Evolutionary conservation across 2,888 invertebrate genomes (phyloP).

Genomic region (Tortricodes alternella): DNA sequence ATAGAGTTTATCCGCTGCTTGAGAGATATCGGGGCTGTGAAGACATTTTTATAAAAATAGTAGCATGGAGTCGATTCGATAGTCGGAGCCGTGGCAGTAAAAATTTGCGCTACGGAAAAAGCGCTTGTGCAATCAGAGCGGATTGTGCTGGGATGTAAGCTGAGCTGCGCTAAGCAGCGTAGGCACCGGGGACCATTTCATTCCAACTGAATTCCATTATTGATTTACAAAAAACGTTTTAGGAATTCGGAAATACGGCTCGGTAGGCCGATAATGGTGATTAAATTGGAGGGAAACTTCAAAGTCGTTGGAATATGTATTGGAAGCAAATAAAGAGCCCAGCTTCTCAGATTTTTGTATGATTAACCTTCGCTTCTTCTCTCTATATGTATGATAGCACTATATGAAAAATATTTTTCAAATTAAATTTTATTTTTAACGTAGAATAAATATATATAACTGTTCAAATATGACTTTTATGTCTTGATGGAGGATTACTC

Average conservation of each 20-base stretch:
- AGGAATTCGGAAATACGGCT: slow-evolving; percentile 10
- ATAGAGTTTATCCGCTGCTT: slow-evolving; percentile 26
- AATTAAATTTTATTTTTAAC: no score
- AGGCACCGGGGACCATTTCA: slow-evolving; percentile 52
- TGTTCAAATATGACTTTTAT: background rate
- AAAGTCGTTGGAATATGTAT: slow-evolving; percentile 4
- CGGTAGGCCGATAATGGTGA: slow-evolving; percentile 23
- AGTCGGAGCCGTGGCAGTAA: slow-evolving; percentile 32
- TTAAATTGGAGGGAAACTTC: slow-evolving; percentile 8
- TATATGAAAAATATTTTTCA: no score
- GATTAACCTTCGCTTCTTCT: no score
- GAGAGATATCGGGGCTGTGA: slow-evolving; percentile 11
- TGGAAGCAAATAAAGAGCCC: background rate
- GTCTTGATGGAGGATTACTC: background rate
- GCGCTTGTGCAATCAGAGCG: slow-evolving; percentile 74
- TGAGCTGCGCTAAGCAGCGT: slow-evolving; percentile 57
- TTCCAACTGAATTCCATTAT: slow-evolving; percentile 53
- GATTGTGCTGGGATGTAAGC: slow-evolving; percentile 67
- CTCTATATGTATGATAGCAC: no score
- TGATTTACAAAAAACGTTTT: slow-evolving; percentile 43
- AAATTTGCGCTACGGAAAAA: slow-evolving; percentile 65
- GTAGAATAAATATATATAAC: no score
- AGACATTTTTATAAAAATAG: slow-evolving; percentile 24
- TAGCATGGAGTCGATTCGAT: slow-evolving; percentile 4
- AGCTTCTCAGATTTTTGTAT: no score